Evolutionary conservation across 2,113 vertebrate species (phyloP).

Genomic region (Rhinolophus sinicus): DNA sequence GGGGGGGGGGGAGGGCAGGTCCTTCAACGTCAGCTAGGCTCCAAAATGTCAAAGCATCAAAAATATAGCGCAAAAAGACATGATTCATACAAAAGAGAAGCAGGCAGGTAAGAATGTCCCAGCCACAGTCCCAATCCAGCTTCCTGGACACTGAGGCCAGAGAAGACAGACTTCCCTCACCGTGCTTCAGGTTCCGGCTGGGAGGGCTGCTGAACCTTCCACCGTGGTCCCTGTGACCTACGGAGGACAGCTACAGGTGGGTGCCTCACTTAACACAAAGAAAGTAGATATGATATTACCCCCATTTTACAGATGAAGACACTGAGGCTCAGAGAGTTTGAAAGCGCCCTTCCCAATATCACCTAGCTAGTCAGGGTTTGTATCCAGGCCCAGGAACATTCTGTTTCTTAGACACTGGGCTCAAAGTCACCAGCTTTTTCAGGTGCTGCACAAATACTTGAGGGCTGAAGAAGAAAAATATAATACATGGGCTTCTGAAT

Average conservation of each 20-base stretch:
- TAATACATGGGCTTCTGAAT: neutral
- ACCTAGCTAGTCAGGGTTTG: neutral
- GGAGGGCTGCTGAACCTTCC: neutral
- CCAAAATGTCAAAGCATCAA: neutral
- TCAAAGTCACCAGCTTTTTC: neutral
- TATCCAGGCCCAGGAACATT: neutral
- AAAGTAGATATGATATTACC: neutral
- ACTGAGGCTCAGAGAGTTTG: neutral
- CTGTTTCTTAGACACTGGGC: neutral
- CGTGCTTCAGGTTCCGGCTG: neutral
- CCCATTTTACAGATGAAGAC: neutral
- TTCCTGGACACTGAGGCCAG: neutral
- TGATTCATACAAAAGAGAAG: neutral
- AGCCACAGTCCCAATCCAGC: too few relatives aligned
- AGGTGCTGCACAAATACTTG: neutral
- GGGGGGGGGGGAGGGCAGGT: neutral
- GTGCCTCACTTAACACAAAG: neutral
- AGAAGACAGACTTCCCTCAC: neutral
- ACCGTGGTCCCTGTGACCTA: neutral
- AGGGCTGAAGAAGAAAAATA: neutral
- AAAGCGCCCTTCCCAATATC: neutral
- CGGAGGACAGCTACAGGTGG: neutral
- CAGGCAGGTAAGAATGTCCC: neutral
- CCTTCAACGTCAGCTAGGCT: neutral
- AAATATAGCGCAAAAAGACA: neutral